Base-by-base conservation (phyloP, 2,113 vertebrate genomes). In the Neolamprologus ventralis region DNA sequence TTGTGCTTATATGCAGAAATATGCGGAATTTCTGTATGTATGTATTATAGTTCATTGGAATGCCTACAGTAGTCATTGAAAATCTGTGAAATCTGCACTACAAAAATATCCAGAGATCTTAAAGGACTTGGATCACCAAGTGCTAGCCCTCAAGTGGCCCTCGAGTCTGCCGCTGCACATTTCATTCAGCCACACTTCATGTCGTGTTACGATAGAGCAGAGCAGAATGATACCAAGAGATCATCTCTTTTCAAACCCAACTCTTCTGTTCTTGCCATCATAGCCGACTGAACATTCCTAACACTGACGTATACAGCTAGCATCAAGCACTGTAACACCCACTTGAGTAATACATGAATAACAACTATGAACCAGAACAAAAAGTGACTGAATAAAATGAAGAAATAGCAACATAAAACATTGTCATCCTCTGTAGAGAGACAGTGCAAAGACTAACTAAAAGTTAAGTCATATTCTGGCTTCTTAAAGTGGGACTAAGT, bases 1-100 rank as follows among this genome's bases (percentile, higher is more conserved):
- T 65, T 47, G 17, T 6, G 26, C 2, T 0, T 9, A 13, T 1
- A 19, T 73, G 37, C 9, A 3, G 12, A 42, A 42, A 42, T 71
- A 23, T 21, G n/a, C 5, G 0, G 3, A 78, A 49, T 33, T 31
- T 1, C 45, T 78, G 17, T 33, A 28, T 73, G 37, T 23, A 1
- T 55, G 53, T 55, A 49, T 31, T 75, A 75, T 47, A 49, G 42
- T 19, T 49, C 9, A 7, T 19, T 49, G 3, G 60, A 65, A 31
- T 49, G 9, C 10, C 16, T 19, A n/a, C 45, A 13, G 21, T 28
- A 47, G 40, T 47, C 7, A 17, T 78, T 28, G 8, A 75, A n/a
- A 78, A 3, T n/a, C 1, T 9, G 73, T 9, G 16, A 51, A 49
- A 4, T 31, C 73, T n/a, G 26, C 73, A 51, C 45, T 13, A 1